Percentiles rank a stretch among this genome's conserved stretches.
Conservation (phyloP, 2,113 vertebrate genomes). For the Oryzias melastigma region DNA sequence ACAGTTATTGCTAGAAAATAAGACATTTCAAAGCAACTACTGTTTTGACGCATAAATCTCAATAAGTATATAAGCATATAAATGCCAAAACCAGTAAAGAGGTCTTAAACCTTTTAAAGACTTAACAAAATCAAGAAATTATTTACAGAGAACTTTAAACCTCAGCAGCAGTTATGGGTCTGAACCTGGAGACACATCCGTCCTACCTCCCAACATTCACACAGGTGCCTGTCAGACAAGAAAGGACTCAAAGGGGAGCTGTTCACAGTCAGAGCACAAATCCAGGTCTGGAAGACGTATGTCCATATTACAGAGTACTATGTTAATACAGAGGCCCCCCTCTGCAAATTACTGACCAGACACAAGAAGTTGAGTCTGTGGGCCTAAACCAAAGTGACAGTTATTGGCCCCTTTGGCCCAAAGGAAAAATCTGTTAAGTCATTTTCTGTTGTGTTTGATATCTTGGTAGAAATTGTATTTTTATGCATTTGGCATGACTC, state of each 20-base stretch:
- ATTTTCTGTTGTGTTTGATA: slow-evolving; percentile 86
- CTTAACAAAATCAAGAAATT: slow-evolving; percentile 51
- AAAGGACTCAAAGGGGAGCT: slow-evolving; percentile 13
- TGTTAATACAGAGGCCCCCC: slow-evolving; percentile 66
- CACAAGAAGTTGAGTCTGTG: slow-evolving; percentile 66
- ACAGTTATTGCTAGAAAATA: slow-evolving; percentile 14
- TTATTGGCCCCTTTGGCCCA: slow-evolving; percentile 78
- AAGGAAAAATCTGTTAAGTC: slow-evolving; percentile 75
- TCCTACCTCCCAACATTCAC: slow-evolving; percentile 47
- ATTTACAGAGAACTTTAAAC: slow-evolving; percentile 46
- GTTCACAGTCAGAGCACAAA: slow-evolving; percentile 19
- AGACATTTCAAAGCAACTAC: slow-evolving; percentile 36
- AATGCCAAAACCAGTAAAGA: slow-evolving; percentile 71
- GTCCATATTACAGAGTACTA: slow-evolving; percentile 42
- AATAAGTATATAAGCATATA: slow-evolving; percentile 67
- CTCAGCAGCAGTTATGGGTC: slow-evolving; percentile 27
- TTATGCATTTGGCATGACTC: slow-evolving; percentile 78
- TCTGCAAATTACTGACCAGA: slow-evolving; percentile 73
- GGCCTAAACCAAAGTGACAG: slow-evolving; percentile 82
- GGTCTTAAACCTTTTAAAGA: slow-evolving; percentile 45
- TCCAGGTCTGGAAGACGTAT: slow-evolving; percentile 48
- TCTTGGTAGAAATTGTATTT: slow-evolving; percentile 77
- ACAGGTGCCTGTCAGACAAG: slow-evolving; percentile 46
- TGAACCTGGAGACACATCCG: slow-evolving; percentile 22
- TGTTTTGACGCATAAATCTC: slow-evolving; percentile 55